phyloP scores from a whole-genome alignment of 2,888 invertebrate genomes.

The Acanthacorydalis orientalis region DNA sequence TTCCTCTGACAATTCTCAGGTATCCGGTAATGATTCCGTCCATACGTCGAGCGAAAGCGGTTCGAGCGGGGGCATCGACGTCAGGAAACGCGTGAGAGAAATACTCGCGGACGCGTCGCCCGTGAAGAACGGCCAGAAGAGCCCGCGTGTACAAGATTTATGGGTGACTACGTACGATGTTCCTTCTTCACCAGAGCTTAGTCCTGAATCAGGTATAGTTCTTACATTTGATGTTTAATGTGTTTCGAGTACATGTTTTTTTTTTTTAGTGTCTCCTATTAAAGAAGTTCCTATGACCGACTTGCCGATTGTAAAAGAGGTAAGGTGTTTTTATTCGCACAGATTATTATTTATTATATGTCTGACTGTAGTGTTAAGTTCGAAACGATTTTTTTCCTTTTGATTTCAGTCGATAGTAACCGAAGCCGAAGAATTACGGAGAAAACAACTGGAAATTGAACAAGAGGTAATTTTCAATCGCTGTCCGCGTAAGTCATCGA shows the following conservation, averaged over 20 bases:
- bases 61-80: constrained; percentile 12
- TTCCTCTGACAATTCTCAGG: neutral
- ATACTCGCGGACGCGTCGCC: constrained; percentile 20
- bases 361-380: too few species aligned
- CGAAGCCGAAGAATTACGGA: constrained; percentile 42
- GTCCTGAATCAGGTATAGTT: neutral
- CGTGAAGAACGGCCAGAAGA: constrained; percentile 18
- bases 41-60: neutral
- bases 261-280: too few species aligned
- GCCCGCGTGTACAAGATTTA: constrained; percentile 22
- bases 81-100: constrained; percentile 22
- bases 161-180: constrained; percentile 24
- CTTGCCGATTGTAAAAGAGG: too few species aligned
- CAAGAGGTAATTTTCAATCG: constrained; percentile 32
- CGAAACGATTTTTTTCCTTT: neutral
- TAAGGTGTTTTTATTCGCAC: too few species aligned
- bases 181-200: constrained; percentile 11
- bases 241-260: too few species aligned
- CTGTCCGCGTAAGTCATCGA: too few species aligned
- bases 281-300: too few species aligned
- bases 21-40: neutral
- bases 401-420: constrained; percentile 21
- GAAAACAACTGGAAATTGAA: constrained; percentile 44
- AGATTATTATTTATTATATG: too few species aligned
- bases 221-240: too few species aligned